These are phyloP conservation scores for Phragmatobia fuliginosa DNA, from an alignment of 2,888 invertebrate genomes.

Conservation along the genomic window DNA sequence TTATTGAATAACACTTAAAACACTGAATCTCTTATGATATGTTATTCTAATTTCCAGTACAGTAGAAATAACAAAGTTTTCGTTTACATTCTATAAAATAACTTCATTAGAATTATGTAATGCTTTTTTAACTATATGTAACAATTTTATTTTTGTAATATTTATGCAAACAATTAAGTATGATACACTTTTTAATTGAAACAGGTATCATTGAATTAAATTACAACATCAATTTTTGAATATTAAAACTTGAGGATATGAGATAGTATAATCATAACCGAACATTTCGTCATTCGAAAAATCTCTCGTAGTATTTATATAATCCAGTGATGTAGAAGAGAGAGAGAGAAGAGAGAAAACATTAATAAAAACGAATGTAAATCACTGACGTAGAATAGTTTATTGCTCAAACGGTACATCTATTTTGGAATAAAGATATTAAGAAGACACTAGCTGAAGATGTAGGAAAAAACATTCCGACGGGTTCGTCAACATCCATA, in stretches of 20 bases:
- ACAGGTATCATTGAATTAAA: not conserved
- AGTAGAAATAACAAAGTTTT: not conserved
- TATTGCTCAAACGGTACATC: slow-evolving; percentile 4
- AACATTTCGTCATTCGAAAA: not conserved
- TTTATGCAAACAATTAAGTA: not conserved
- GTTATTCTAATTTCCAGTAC: not conserved
- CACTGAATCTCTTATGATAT: not conserved
- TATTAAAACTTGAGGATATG: not conserved
- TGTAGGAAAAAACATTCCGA: slow-evolving; percentile 25
- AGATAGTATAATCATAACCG: not conserved
- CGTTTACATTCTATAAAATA: no score
- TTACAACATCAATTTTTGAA: not conserved
- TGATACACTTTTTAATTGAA: not conserved
- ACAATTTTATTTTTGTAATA: no score
- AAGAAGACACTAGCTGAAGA: slow-evolving; percentile 20
- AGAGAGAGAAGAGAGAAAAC: not conserved
- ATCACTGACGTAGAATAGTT: not conserved
- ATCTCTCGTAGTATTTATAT: not conserved
- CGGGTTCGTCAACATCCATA: slow-evolving; percentile 50
- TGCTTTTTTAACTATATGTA: no score
- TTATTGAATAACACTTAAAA: not conserved
- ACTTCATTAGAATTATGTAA: not conserved
- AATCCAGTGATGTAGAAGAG: not conserved
- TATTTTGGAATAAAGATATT: slow-evolving; percentile 15
- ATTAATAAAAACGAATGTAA: not conserved